Evolutionary conservation across 2,113 vertebrate genomes (phyloP), one percentile per base, ranked within the genome.

Genomic region (Calyptomena viridis): DNA sequence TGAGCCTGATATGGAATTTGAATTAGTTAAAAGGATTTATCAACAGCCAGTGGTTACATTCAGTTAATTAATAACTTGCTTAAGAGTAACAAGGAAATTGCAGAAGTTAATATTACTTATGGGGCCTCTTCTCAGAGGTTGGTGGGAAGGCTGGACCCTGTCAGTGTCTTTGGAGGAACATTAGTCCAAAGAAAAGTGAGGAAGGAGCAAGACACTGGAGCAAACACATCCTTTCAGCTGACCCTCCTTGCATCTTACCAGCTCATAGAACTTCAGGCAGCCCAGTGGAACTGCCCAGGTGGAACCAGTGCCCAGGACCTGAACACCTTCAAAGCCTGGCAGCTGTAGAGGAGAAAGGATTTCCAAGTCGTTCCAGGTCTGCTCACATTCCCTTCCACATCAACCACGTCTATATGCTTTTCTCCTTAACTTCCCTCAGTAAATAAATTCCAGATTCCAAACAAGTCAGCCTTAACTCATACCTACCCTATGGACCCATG

Each of bases 51-150:
- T 95, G 87, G 90, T 96, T 96, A 93, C 89, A 85, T 73, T 95
- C 92, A 79, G 95, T 97, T 98, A 98, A 98, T 97, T 96, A 98
- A 97, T 98, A 97, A 97, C 97, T 82, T 74, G 93, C 94, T 93
- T 74, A 91, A 93, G 87, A 78, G 86, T 83, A 95, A 96, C 47
- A 14, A 97, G 95, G 94, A 96, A 93, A 93, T 87, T 95, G 86
- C 86, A 91, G 90, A 90, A 95, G 96, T 97, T 97, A 96, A 92
- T 97, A 73, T 90, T 95, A 79, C 56, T 95, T 87, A 21, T 37
- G 88, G 83, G 79, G 89, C 76, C 94, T 94, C 90, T 91, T 60
- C 60, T 94, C 20, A 11, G 74, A 63, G 60, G 90, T 2, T 53
- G 59, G 76, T 20, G 49, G 66, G 80, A 89, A 89, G 68, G 49